Evolutionary conservation across 1,140 invertebrate genomes (phyloP).

Genomic region (Tetragnatha versicolor): DNA sequence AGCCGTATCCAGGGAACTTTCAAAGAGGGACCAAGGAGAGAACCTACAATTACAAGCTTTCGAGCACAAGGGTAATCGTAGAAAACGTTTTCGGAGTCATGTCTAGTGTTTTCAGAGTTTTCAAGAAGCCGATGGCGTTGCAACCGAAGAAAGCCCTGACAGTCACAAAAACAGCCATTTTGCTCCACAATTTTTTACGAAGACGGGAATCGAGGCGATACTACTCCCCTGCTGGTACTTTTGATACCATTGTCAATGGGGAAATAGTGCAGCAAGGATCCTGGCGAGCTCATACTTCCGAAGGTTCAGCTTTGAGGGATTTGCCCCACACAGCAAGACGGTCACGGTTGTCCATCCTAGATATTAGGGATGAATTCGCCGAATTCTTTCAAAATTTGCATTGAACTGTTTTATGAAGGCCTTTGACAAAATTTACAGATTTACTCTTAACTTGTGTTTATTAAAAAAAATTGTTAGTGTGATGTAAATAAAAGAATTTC

Average conservation of each 20-base stretch:
- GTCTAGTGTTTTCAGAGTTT: neutral
- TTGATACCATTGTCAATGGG: neutral
- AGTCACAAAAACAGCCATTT: neutral
- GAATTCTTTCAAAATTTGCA: no score
- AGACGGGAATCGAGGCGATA: neutral
- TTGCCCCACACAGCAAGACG: no score
- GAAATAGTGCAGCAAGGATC: neutral
- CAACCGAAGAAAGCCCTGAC: neutral
- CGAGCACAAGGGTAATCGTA: neutral
- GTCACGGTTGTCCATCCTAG: no score
- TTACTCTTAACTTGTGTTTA: no score
- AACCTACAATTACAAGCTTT: neutral
- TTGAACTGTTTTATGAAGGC: no score
- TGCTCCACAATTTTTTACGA: neutral
- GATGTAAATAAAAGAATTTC: no score
- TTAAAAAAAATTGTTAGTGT: no score
- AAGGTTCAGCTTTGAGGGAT: no score
- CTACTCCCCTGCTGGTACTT: neutral
- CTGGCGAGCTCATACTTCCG: neutral
- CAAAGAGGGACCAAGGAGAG: neutral
- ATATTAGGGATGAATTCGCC: no score
- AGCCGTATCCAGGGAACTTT: constrained; percentile 4
- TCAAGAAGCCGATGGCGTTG: neutral
- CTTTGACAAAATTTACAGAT: no score
- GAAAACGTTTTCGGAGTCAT: constrained; percentile 1